Evolutionary conservation across 2,797 vertebrate genomes (phyloP).

Genomic region (Garrulus glandarius): DNA sequence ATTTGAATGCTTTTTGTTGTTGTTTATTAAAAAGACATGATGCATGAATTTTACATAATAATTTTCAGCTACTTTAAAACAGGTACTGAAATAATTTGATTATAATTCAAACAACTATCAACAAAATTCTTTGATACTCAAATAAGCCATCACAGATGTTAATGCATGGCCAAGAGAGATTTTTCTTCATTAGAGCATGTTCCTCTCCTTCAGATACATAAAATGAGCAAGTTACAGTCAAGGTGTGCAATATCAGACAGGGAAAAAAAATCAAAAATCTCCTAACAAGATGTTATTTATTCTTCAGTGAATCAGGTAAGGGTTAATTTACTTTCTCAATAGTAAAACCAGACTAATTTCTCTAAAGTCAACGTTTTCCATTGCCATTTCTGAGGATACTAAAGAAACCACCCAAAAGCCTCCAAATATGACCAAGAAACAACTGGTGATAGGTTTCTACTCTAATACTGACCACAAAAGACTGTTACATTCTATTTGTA

Average conservation of each 20-base stretch:
- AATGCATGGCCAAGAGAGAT: constrained; percentile 18
- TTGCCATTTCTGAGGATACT: background rate
- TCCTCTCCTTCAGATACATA: constrained; percentile 11
- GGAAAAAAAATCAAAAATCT: constrained; percentile 16
- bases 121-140: constrained; percentile 52
- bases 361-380: background rate
- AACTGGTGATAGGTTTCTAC: background rate
- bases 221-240: background rate
- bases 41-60: constrained; percentile 36
- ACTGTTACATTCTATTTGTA: background rate
- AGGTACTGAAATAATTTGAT: background rate
- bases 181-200: background rate
- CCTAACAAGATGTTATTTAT: background rate
- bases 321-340: background rate
- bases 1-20: constrained; percentile 43
- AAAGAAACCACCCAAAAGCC: background rate
- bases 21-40: constrained; percentile 44
- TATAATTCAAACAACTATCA: constrained; percentile 3
- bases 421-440: background rate
- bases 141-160: constrained; percentile 50
- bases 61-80: constrained; percentile 37
- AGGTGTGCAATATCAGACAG: background rate
- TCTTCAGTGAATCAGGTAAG: background rate
- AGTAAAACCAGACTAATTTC: background rate
- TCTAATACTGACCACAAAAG: background rate